These are phyloP conservation scores for Saccostrea glomerata DNA, from an alignment of 1,140 invertebrate genomes.

Conservation along the genomic window DNA sequence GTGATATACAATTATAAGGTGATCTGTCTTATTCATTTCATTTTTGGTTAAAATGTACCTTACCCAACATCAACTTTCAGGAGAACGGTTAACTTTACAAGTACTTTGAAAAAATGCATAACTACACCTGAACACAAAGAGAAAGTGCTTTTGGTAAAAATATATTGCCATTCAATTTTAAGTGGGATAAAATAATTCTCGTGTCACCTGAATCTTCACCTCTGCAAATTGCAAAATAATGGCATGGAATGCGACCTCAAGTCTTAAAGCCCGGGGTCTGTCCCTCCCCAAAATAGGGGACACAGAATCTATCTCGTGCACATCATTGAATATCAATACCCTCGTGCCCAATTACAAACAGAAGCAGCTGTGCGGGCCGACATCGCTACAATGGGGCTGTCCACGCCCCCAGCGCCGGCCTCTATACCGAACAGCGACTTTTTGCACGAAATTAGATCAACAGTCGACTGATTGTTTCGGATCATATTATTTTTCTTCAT, in stretches of 20 bases:
- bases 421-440: background rate
- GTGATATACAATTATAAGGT: no score
- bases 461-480: slow-evolving; percentile 11
- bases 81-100: no score
- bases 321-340: slow-evolving; percentile 40
- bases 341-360: slow-evolving; percentile 35
- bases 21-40: no score
- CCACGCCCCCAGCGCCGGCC: background rate
- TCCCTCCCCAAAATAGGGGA: slow-evolving; percentile 29
- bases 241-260: slow-evolving; percentile 19
- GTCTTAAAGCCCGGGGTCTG: slow-evolving; percentile 10
- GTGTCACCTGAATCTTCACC: background rate
- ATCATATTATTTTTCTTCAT: slow-evolving; percentile 33
- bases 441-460: slow-evolving; percentile 24
- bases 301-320: slow-evolving; percentile 22
- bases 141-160: no score
- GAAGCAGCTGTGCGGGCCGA: background rate
- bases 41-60: no score
- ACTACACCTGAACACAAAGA: no score
- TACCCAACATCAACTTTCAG: no score
- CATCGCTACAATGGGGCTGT: background rate
- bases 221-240: slow-evolving; percentile 32
- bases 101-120: no score
- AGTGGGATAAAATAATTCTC: background rate
- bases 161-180: no score